A percentile compares a stretch with the other conserved stretches of the same genome.
Conservation (phyloP, 2,888 invertebrate genomes). For the Megastigmus dorsalis region DNA sequence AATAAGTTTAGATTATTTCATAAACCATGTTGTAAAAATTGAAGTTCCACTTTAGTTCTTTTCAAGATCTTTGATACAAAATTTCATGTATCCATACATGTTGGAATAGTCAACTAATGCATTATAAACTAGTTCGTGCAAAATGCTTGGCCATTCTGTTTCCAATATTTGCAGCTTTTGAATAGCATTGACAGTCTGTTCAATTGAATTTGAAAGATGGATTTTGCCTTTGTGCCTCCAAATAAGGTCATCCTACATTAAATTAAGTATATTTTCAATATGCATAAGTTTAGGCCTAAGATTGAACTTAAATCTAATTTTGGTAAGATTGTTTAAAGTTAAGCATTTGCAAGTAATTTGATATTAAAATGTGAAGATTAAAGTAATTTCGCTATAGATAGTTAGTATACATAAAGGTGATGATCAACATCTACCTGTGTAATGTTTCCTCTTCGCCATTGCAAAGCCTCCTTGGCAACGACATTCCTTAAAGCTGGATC, state of each 20-base stretch:
- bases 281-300: too few species aligned
- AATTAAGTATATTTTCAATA: too few species aligned
- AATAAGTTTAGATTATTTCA: slow-evolving; percentile 19
- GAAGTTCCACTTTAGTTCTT: slow-evolving; percentile 10
- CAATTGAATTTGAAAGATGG: slow-evolving; percentile 82
- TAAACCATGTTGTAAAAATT: slow-evolving; percentile 4
- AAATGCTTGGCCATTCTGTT: slow-evolving; percentile 84
- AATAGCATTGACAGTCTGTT: slow-evolving; percentile 85
- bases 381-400: too few species aligned
- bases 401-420: too few species aligned
- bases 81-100: slow-evolving; percentile 86
- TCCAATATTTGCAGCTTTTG: slow-evolving; percentile 85
- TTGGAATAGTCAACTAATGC: slow-evolving; percentile 88
- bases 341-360: too few species aligned
- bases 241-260: slow-evolving; percentile 80
- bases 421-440: too few species aligned
- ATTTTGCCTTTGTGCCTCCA: slow-evolving; percentile 85
- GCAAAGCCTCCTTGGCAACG: slow-evolving; percentile 90
- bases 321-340: too few species aligned
- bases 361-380: too few species aligned
- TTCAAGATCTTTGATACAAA: slow-evolving; percentile 69
- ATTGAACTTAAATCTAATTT: too few species aligned
- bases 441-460: slow-evolving; percentile 82
- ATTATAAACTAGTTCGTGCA: slow-evolving; percentile 86
- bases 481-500: slow-evolving; percentile 87